Base-by-base conservation (phyloP, 2,888 invertebrate species). In the Oligia latruncula region DNA sequence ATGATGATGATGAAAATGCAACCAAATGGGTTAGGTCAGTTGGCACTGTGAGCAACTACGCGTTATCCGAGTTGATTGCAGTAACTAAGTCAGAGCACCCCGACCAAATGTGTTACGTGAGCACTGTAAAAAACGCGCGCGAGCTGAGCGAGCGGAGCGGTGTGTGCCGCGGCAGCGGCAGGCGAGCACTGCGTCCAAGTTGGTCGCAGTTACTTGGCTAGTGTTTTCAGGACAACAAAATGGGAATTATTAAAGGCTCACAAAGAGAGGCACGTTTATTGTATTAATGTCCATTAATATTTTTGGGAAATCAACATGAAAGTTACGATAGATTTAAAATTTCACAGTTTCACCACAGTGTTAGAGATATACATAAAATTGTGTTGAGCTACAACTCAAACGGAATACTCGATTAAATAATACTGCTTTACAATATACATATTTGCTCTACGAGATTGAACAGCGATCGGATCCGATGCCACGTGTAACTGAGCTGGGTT, bases 401-500 rank as follows among this genome's bases (percentile, higher is more conserved):
- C 15, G 15, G 4, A n/a, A 60, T 23, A 35, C 46, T n/a, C 0
- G 15, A 17, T 49, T 58, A 66, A 78, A 71, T 49, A 65, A 58
- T 29, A 67, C 40, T 29, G 17, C 20, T 67, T 60, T 49, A 17
- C 8, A 43, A 43, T 43, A 46, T 65, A 2, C 29, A 49, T 78
- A 43, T 68, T 78, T 78, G 4, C 46, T 17, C 17, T 17, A 9
- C 5, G 65, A 71, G 65, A 71, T 78, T 17, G 65, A 65, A 65
- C 55, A 78, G 40, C 11, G 46, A 65, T n/a, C 15, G 3, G n/a
- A 78, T 20, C 5, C 5, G 20, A 1, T n/a, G 35, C 5, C 78
- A 77, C 64, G 70, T 78, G 46, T 65, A 55, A 77, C 23, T 58
- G 35, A 78, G 70, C 13, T 11, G 70, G 43, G 20, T 46, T 62